A percentile compares a stretch with the other conserved stretches of the same genome.
phyloP scores from a whole-genome alignment of 2,797 vertebrate genomes.

The Gymnoscopelus braueri region DNA sequence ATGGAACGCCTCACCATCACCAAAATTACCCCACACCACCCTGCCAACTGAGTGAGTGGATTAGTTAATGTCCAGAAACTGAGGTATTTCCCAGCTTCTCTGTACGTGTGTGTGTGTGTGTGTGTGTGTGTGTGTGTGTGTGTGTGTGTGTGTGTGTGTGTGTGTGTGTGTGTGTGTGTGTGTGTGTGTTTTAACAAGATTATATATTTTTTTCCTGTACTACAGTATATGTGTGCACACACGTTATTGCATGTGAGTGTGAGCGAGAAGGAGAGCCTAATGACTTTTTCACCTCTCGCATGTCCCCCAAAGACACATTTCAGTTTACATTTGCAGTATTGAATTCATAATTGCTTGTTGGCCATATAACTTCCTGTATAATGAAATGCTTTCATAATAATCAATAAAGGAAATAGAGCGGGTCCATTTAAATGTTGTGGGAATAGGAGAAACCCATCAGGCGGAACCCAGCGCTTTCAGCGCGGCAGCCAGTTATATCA shows the following conservation, averaged over 20 bases:
- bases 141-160: slow-evolving; percentile 16
- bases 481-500: slow-evolving; percentile 46
- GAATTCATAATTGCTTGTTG: slow-evolving; percentile 82
- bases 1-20: slow-evolving; percentile 69
- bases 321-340: slow-evolving; percentile 75
- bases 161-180: slow-evolving; percentile 15
- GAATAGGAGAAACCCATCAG: slow-evolving; percentile 67
- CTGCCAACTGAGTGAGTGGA: slow-evolving; percentile 64
- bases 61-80: slow-evolving; percentile 68
- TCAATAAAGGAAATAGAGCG: slow-evolving; percentile 78
- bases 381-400: slow-evolving; percentile 80
- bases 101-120: slow-evolving; percentile 25
- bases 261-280: slow-evolving; percentile 29
- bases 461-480: slow-evolving; percentile 59
- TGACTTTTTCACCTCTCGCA: slow-evolving; percentile 63
- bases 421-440: slow-evolving; percentile 73
- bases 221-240: not conserved
- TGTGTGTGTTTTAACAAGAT: not conserved
- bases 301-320: slow-evolving; percentile 70
- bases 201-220: not conserved
- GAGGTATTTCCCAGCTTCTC: slow-evolving; percentile 36
- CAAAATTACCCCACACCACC: slow-evolving; percentile 66
- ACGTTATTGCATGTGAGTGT: not conserved
- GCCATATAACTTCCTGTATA: slow-evolving; percentile 73
- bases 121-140: slow-evolving; percentile 29